A percentile compares a stretch with the other conserved stretches of the same genome.
These are phyloP conservation scores for Acyrthosiphon pisum DNA, from an alignment of 1,140 invertebrate genomes.

Conservation along the genomic window DNA sequence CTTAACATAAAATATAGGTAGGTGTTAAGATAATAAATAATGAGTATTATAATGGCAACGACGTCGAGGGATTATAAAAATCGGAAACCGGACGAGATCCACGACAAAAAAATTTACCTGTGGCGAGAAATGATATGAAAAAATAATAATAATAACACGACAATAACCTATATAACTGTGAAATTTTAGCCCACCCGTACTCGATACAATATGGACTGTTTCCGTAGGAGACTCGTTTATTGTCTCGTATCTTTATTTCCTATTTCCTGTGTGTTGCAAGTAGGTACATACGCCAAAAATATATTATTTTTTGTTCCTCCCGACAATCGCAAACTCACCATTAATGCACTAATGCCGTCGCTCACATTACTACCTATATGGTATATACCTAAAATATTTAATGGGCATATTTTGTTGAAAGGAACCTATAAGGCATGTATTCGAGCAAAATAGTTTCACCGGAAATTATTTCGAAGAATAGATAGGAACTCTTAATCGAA, in stretches of 20 bases:
- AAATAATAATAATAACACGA: neutral
- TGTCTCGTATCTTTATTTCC: neutral
- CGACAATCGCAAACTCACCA: neutral
- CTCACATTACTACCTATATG: too few species aligned
- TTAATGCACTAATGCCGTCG: too few species aligned
- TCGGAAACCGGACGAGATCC: neutral
- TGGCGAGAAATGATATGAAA: neutral
- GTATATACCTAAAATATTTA: neutral
- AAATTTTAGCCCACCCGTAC: neutral
- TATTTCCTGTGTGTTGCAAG: neutral
- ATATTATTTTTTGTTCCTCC: neutral
- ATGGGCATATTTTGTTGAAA: neutral
- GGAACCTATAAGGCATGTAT: neutral
- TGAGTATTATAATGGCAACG: neutral
- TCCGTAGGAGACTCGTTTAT: neutral
- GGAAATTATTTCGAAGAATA: neutral
- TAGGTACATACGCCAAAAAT: neutral
- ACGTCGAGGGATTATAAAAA: neutral
- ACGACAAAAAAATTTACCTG: neutral
- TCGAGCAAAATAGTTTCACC: neutral
- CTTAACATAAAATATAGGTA: neutral
- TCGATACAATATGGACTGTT: neutral
- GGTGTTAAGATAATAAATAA: neutral
- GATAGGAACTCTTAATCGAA: too few species aligned
- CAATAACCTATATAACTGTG: neutral